Base-by-base conservation (phyloP, 1,140 invertebrate species). In the Pectinophora gossypiella region DNA sequence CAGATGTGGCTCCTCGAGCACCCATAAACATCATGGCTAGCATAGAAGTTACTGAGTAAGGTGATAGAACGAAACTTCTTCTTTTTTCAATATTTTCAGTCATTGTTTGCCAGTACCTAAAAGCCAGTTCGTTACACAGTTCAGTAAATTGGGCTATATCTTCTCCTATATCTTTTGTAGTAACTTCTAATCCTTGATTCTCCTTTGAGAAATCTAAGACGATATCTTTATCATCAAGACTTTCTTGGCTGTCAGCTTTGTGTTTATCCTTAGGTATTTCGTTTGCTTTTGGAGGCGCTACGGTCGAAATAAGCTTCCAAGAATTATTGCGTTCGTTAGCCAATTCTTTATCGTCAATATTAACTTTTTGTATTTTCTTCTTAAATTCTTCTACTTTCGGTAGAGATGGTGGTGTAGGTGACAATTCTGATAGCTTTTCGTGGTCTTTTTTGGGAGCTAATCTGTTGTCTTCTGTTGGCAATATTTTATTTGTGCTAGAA, bases 21-120 rank as follows among this genome's bases (percentile, higher is more conserved):
- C 95, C 96, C 32, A 97, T 89, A 74, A 96, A 96, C 22, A 96
- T 91, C 95, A 97, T 96, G 1, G 95, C 94, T 2, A 97, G 72
- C 69, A 95, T 90, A 2, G 94, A 96, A 1, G 93, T 95, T 51
- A 95, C 91, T 0, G 94, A 95, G 61, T 96, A 96, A 0, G 95
- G 95, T 7, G 95, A 96, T 1, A 96, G 75, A n/a, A 95, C 91
- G 56, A 97, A 85, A 60, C 95, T 96, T 59, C 94, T 89, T 10
- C 91, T 92, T 9, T 90, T 89, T 54, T 92, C 94, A n/a, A 94
- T 85, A 45, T 92, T 91, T 62, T 91, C 90, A 1, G 92, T 90
- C 0, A 94, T 89, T 3, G 91, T 88, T 59, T 90, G 90, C 94
- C 95, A 95, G 76, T 95, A 94, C 66, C 90, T 91, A 49, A 96